Conservation (phyloP, 1,140 invertebrate genomes). For the Cyphomyrmex costatus region DNA sequence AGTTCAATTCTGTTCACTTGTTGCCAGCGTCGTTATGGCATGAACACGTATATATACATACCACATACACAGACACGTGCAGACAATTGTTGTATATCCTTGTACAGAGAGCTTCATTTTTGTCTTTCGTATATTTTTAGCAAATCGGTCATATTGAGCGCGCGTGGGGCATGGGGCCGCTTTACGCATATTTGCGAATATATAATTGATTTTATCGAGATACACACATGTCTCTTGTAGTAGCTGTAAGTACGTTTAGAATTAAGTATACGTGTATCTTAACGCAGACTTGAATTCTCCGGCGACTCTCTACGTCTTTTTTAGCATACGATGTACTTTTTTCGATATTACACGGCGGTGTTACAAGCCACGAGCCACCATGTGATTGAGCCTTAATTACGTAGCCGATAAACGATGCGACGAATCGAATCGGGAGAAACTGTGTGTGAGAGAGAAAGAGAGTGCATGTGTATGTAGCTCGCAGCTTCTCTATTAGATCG, state of each 20-base stretch:
- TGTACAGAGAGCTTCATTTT: conserved; percentile 75
- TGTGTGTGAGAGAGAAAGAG: conserved; percentile 45
- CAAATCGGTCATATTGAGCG: conserved; percentile 63
- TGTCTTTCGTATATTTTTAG: conserved; percentile 63
- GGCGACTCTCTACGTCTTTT: conserved; percentile 67
- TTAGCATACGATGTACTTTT: conserved; percentile 71
- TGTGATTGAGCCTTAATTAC: conserved; percentile 76
- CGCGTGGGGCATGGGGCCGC: conserved; percentile 78
- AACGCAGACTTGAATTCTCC: conserved; percentile 66
- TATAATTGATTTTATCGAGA: conserved; percentile 59
- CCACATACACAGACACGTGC: not conserved
- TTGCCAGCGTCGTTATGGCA: conserved; percentile 74
- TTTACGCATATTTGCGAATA: conserved; percentile 71
- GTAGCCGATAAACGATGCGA: conserved; percentile 71
- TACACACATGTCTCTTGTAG: conserved; percentile 36
- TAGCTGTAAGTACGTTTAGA: conserved; percentile 70
- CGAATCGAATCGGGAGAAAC: conserved; percentile 56
- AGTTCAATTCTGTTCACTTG: conserved; percentile 79
- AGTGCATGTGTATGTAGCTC: conserved; percentile 58
- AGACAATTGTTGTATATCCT: conserved; percentile 78
- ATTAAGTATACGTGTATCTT: conserved; percentile 79
- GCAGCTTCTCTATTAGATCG: conserved; percentile 57
- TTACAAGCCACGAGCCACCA: conserved; percentile 69
- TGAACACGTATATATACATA: not conserved
- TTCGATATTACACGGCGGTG: conserved; percentile 55